Evolutionary conservation across 2,113 vertebrate genomes (phyloP), one percentile per base, ranked within the genome.

Genomic region (Tragelaphus imberbis): DNA sequence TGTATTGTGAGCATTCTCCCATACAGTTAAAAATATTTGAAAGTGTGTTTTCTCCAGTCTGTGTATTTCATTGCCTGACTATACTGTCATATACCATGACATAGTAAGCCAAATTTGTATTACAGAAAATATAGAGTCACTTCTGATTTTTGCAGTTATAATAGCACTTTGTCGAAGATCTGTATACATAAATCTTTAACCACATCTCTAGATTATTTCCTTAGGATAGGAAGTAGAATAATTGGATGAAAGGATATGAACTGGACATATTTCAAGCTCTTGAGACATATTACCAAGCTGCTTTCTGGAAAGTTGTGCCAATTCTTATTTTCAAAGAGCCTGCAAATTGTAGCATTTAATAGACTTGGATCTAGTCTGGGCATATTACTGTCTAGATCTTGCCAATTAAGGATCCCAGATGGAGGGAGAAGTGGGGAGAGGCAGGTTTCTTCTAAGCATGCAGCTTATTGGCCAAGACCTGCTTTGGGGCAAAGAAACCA

Each of bases 311-410:
- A 96, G 36, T 33, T 1, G 0, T 88, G 95, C 84, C 86, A 86
- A 80, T 58, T 82, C 94, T 96, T 84, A 56, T 93, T 95, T 98
- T 82, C 51, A 97, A 97, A 97, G 93, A 97, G 68, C 82, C 84
- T 58, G 40, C 80, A 68, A 84, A 14, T 53, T 65, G 79, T 40
- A 65, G 49, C 93, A 95, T 77, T 97, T 89, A 90, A 86, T 36
- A 88, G 44, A 68, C 63, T 88, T 84, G 88, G 58, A 65, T 84
- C 96, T 91, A 51, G 81, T 65, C 80, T 84, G 47, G 91, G 65
- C 88, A 80, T 40, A 92, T 92, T 75, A 36, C 53, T 28, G 7
- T 77, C 59, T 68, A 51, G 58, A 65, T 89, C 51, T 84, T 94
- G 87, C 92, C 90, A 81, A 28, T 81, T 93, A 89, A 36, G 80